Evolutionary conservation across 2,113 vertebrate species (phyloP).

Genomic region (Mirounga angustirostris): DNA sequence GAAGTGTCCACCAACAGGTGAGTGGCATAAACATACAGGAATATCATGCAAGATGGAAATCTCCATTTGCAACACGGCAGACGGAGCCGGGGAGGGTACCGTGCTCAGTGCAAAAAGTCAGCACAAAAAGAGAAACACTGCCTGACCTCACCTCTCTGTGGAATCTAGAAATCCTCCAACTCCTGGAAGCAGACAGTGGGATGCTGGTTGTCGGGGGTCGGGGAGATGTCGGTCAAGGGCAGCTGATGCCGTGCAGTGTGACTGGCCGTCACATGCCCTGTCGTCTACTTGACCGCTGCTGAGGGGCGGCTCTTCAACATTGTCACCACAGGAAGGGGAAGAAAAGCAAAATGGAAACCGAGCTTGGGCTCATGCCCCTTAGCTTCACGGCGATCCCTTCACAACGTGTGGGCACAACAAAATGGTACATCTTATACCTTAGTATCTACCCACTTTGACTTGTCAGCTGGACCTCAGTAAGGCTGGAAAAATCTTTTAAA

Average conservation of each 20-base stretch:
- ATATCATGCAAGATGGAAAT: not conserved
- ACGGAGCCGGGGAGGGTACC: accelerated
- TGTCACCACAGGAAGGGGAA: not conserved
- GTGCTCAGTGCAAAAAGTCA: not conserved
- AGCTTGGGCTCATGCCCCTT: not conserved
- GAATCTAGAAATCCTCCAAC: not conserved
- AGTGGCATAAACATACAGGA: not conserved
- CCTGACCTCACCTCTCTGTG: accelerated
- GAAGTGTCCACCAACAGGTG: not conserved
- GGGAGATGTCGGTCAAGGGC: not conserved
- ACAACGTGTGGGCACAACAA: not conserved
- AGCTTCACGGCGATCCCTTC: not conserved
- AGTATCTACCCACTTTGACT: not conserved
- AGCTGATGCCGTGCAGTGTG: accelerated
- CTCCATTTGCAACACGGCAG: accelerated
- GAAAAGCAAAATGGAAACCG: not conserved
- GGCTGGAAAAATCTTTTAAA: not conserved
- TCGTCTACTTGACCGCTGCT: not conserved
- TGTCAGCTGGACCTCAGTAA: not conserved
- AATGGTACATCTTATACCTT: not conserved
- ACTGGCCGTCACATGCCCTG: not conserved
- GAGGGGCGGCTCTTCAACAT: not conserved
- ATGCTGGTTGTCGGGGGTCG: not conserved
- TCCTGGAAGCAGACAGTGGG: not conserved
- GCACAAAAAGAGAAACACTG: accelerated